Conservation (phyloP, 1,140 invertebrate species). For the Leptinotarsa texana region DNA sequence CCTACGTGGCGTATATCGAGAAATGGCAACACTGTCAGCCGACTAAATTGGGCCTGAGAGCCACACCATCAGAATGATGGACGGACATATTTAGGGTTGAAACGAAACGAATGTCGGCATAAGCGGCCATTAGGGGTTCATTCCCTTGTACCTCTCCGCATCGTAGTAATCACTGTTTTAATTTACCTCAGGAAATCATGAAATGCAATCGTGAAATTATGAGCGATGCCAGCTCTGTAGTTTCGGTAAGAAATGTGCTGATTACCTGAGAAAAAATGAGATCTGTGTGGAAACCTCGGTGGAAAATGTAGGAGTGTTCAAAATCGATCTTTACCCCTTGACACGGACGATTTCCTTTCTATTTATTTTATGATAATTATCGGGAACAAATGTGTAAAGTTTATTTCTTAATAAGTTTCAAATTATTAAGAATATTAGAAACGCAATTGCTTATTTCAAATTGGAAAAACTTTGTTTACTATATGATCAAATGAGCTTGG, state of each 20-base stretch:
- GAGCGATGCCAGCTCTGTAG: neutral
- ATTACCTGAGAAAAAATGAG: neutral
- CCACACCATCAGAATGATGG: slow-evolving; percentile 26
- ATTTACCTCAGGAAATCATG: slow-evolving; percentile 28
- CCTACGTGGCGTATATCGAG: neutral
- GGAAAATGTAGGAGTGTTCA: too few relatives aligned
- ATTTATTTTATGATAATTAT: too few relatives aligned
- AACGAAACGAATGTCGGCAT: slow-evolving; percentile 29
- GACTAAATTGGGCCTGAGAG: slow-evolving; percentile 19
- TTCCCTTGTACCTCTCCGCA: slow-evolving; percentile 25
- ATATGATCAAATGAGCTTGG: too few relatives aligned
- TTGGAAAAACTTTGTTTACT: too few relatives aligned
- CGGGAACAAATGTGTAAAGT: too few relatives aligned
- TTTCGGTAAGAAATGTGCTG: neutral
- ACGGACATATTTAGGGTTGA: slow-evolving; percentile 32
- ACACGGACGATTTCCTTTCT: too few relatives aligned
- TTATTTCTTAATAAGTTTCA: too few relatives aligned
- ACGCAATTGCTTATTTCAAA: too few relatives aligned
- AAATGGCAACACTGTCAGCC: neutral
- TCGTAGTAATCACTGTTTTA: slow-evolving; percentile 22
- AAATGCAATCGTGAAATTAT: slow-evolving; percentile 19
- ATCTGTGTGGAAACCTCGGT: too few relatives aligned
- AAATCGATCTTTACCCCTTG: too few relatives aligned
- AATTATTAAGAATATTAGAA: too few relatives aligned
- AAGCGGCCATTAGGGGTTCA: slow-evolving; percentile 28